Evolutionary conservation across 2,113 vertebrate species (phyloP).

Genomic region (Pleuronectes platessa): DNA sequence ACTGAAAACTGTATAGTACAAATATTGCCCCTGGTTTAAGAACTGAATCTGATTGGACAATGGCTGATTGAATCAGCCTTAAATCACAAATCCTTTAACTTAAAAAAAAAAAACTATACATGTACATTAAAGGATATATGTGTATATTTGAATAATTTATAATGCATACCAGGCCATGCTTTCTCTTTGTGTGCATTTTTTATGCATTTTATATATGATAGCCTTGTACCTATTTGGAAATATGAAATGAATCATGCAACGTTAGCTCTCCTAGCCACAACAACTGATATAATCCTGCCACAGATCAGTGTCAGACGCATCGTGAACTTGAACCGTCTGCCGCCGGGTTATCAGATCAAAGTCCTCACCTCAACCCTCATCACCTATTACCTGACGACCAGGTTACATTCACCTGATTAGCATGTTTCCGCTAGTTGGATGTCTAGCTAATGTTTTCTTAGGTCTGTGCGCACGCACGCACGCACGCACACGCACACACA

Average conservation of each 20-base stretch:
- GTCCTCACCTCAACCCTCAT: neutral
- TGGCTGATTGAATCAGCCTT: no score
- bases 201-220: neutral
- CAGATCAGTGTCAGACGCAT: neutral
- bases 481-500: no score
- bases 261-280: slow-evolving; percentile 10
- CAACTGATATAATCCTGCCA: slow-evolving; percentile 11
- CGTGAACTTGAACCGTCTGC: neutral
- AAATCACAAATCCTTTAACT: neutral
- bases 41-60: no score
- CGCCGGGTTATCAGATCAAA: slow-evolving; percentile 12
- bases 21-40: no score
- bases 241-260: neutral
- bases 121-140: no score
- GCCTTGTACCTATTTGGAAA: neutral
- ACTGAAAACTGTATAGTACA: no score
- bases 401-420: slow-evolving; percentile 31
- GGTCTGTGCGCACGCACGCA: neutral
- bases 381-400: slow-evolving; percentile 1
- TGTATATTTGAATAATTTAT: neutral
- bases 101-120: neutral
- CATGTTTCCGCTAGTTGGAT: slow-evolving; percentile 7
- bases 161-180: no score
- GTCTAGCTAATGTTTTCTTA: slow-evolving; percentile 17
- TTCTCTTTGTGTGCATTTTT: neutral